Percentiles rank a stretch among this genome's conserved stretches.
phyloP scores from a whole-genome alignment of 30 jellyfish, hydroid and myxozoan genomes.

The Pelagia noctiluca region DNA sequence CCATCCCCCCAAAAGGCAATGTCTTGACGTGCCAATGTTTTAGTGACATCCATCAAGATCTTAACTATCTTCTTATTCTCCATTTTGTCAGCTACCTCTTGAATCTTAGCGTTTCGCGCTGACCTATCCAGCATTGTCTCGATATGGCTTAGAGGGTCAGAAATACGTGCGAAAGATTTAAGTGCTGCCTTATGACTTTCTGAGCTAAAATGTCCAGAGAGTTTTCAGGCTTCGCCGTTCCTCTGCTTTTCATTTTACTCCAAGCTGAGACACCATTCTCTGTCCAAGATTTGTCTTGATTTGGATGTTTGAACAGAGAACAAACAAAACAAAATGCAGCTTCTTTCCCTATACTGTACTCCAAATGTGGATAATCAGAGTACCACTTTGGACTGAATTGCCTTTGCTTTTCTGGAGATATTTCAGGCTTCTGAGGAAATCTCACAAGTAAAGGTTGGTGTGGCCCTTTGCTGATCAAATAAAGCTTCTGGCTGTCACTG shows the following conservation, averaged over 20 bases:
- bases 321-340: too few species aligned
- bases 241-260: too few species aligned
- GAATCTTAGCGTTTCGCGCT: background rate
- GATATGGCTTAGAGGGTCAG: too few species aligned
- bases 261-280: too few species aligned
- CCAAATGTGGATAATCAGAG: conserved; percentile 32
- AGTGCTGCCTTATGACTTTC: too few species aligned
- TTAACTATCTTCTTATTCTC: background rate
- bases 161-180: too few species aligned
- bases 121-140: background rate
- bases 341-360: too few species aligned
- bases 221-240: too few species aligned
- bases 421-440: conserved; percentile 48
- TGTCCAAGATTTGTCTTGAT: too few species aligned
- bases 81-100: background rate
- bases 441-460: conserved; percentile 35
- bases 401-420: conserved; percentile 28
- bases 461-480: conserved; percentile 36
- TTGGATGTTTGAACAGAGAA: too few species aligned
- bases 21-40: conserved; percentile 10
- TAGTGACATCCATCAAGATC: conserved; percentile 1
- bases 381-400: conserved; percentile 52
- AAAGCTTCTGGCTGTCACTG: conserved; percentile 25
- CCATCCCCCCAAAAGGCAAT: background rate
- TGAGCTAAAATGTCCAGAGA: too few species aligned